phyloP scores from a whole-genome alignment of 2,113 vertebrate genomes.

The Hippocampus comes region DNA sequence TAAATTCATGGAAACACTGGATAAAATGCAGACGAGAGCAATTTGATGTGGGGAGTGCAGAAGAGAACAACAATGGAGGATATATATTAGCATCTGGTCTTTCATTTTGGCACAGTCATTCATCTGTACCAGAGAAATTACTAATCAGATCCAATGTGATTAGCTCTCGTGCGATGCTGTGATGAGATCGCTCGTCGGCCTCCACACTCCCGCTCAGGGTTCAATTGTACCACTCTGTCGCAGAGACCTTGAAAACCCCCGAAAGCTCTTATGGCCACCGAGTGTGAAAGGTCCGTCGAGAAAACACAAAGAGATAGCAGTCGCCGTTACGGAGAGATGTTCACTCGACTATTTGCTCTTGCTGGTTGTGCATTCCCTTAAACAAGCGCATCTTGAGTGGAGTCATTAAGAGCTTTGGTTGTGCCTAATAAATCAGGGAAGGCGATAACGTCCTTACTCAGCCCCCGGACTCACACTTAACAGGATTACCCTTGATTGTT shows the following conservation, averaged over 20 bases:
- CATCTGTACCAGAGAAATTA: not conserved
- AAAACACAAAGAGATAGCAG: no score
- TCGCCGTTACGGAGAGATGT: no score
- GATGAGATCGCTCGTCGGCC: no score
- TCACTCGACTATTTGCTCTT: no score
- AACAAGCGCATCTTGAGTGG: no score
- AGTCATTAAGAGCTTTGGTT: conserved; percentile 43
- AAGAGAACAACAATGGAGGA: conserved; percentile 22
- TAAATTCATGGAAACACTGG: not conserved
- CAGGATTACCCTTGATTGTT: conserved; percentile 64
- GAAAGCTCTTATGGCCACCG: no score
- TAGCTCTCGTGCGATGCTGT: no score
- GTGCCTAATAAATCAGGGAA: conserved; percentile 56
- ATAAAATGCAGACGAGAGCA: not conserved
- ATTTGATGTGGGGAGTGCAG: conserved; percentile 17
- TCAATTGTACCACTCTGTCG: no score
- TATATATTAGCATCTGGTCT: not conserved
- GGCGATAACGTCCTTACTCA: conserved; percentile 28
- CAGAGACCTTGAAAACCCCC: no score
- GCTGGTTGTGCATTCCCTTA: no score
- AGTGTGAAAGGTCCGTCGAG: no score
- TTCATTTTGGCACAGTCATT: not conserved
- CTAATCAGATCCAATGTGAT: not conserved
- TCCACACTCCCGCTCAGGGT: no score
- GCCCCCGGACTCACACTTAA: conserved; percentile 41